These are phyloP conservation scores for Epistrophe grossulariae DNA, from an alignment of 2,888 invertebrate genomes.

Conservation along the genomic window DNA sequence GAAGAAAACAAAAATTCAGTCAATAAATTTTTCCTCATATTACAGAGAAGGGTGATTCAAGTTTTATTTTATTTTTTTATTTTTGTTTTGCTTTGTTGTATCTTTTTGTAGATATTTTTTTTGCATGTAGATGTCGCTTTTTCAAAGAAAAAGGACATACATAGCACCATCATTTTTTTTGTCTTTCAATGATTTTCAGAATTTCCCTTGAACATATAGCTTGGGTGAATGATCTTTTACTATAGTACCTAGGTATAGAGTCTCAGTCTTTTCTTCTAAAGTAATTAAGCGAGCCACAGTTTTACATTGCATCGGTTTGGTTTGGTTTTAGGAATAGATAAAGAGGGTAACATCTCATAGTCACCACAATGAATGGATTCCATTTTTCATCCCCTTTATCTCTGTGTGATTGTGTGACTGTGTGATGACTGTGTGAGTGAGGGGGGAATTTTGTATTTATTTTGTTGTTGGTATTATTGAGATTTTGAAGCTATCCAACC, in stretches of 20 bases:
- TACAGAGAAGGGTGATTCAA: constrained; percentile 37
- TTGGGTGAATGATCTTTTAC: constrained; percentile 53
- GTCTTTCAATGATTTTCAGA: constrained; percentile 28
- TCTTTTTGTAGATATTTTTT: neutral
- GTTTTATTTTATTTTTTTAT: neutral
- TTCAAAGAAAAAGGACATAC: neutral
- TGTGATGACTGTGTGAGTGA: neutral
- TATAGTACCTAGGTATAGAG: neutral
- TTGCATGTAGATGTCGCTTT: constrained; percentile 14
- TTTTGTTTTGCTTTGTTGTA: neutral
- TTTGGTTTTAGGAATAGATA: neutral
- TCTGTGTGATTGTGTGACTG: neutral
- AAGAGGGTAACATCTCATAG: constrained; percentile 11
- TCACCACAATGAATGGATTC: constrained; percentile 12
- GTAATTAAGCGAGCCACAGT: constrained; percentile 67
- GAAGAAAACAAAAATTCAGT: constrained; percentile 46
- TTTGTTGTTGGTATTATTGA: neutral
- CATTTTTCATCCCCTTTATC: constrained; percentile 15
- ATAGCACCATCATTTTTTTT: neutral
- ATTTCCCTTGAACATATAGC: constrained; percentile 10
- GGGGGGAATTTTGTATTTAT: neutral
- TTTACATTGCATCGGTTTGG: constrained; percentile 16
- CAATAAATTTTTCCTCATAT: constrained; percentile 39
- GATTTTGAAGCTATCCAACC: constrained; percentile 22
- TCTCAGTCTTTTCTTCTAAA: constrained; percentile 43